phyloP scores from a whole-genome alignment of 2,888 invertebrate species.

The Teleogryllus oceanicus region DNA sequence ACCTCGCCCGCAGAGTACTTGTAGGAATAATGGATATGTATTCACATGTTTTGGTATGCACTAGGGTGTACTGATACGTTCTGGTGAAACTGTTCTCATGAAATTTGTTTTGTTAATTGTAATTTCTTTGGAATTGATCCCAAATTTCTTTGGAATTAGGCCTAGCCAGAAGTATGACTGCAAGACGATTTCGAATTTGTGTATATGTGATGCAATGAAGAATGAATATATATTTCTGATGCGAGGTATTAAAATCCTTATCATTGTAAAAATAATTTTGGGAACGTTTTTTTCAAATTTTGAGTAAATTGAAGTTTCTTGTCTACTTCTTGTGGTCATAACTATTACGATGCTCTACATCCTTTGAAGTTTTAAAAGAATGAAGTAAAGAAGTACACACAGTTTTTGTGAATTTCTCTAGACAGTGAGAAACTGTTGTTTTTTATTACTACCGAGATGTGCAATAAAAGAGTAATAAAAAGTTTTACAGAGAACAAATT shows the following conservation, averaged over 20 bases:
- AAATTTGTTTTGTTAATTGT: too few species aligned
- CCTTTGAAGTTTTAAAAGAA: background rate
- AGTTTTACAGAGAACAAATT: background rate
- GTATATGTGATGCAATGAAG: background rate
- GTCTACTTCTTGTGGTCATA: background rate
- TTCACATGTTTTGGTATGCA: too few species aligned
- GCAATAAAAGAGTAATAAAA: conserved; percentile 9
- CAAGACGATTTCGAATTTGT: too few species aligned
- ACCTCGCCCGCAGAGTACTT: too few species aligned
- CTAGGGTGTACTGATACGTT: too few species aligned
- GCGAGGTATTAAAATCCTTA: too few species aligned
- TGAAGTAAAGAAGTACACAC: background rate
- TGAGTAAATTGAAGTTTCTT: background rate
- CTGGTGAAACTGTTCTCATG: too few species aligned
- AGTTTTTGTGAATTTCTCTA: background rate
- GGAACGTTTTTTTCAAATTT: background rate
- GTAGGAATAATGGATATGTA: too few species aligned
- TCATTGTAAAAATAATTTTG: too few species aligned
- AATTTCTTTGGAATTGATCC: too few species aligned
- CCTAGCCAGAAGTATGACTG: background rate
- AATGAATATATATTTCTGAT: background rate
- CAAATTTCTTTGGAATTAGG: too few species aligned
- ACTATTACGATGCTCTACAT: background rate
- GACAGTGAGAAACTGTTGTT: background rate
- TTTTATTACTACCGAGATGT: conserved; percentile 1